These are phyloP conservation scores for Trichopria drosophilae DNA, from an alignment of 2,888 invertebrate species.

Conservation along the genomic window DNA sequence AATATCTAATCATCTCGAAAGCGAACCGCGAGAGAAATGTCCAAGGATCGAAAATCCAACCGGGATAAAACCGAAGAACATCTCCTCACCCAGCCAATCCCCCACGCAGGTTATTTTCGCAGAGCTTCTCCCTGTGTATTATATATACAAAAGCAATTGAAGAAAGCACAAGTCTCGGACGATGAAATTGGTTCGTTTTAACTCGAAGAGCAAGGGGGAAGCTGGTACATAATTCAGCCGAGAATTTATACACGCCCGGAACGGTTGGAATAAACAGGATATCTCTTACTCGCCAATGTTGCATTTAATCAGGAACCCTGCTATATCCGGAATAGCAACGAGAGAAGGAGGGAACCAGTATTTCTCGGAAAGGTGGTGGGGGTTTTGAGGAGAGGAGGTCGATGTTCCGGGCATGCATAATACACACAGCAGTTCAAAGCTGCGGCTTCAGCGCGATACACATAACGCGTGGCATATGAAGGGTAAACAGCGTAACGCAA, in stretches of 20 bases:
- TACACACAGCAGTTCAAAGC: conserved; percentile 19
- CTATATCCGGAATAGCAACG: conserved; percentile 23
- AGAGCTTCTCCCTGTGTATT: too few relatives aligned
- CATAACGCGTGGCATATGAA: conserved; percentile 29
- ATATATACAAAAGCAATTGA: too few relatives aligned
- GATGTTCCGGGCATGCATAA: conserved; percentile 23
- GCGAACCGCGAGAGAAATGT: too few relatives aligned
- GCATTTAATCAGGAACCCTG: conserved; percentile 30
- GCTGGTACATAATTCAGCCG: conserved; percentile 20
- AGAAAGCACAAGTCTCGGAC: not conserved
- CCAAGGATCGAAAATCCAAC: too few relatives aligned
- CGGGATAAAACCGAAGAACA: too few relatives aligned
- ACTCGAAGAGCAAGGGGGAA: conserved; percentile 1
- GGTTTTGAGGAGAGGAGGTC: not conserved
- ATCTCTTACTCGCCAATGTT: conserved; percentile 27
- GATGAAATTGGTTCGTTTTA: conserved; percentile 15
- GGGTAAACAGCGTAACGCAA: conserved; percentile 34
- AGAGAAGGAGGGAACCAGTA: conserved; percentile 8
- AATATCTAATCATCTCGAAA: too few relatives aligned
- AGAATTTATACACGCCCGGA: conserved; percentile 20
- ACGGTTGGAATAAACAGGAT: conserved; percentile 25
- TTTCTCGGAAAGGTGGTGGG: too few relatives aligned
- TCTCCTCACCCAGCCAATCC: too few relatives aligned
- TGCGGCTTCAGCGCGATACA: conserved; percentile 17
- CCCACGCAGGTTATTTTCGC: too few relatives aligned